Evolutionary conservation across 2,113 vertebrate species (phyloP).

Genomic region (Murina feae): DNA sequence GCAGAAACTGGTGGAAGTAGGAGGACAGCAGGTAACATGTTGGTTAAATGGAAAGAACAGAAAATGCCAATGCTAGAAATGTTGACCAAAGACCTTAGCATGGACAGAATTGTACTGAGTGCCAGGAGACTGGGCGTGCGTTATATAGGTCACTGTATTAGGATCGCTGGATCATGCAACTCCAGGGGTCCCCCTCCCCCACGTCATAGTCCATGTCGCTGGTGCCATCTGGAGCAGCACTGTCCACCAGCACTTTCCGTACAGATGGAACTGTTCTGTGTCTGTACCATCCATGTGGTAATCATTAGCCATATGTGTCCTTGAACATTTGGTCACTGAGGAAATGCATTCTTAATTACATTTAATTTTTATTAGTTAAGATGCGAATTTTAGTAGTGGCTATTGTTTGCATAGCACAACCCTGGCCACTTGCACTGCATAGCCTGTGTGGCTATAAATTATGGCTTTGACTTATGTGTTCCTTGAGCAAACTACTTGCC

Average conservation of each 20-base stretch:
- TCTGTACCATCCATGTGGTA: background rate
- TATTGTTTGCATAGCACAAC: background rate
- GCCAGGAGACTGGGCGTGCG: background rate
- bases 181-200: rapidly evolving
- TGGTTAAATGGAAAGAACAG: background rate
- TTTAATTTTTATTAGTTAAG: background rate
- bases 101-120: background rate
- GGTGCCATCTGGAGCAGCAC: background rate
- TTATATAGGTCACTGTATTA: background rate
- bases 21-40: background rate
- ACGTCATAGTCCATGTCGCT: rapidly evolving
- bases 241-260: background rate
- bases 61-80: background rate
- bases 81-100: background rate
- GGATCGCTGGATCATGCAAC: background rate
- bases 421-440: background rate
- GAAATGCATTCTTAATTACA: background rate
- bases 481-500: background rate
- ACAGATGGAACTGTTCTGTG: rapidly evolving
- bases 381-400: background rate
- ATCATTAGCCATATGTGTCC: background rate
- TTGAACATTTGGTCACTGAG: background rate
- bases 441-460: background rate
- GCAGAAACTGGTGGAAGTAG: background rate
- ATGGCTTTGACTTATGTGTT: background rate